Evolutionary conservation across 1,140 invertebrate species (phyloP).

Genomic region (Rhagoletis zephyria): DNA sequence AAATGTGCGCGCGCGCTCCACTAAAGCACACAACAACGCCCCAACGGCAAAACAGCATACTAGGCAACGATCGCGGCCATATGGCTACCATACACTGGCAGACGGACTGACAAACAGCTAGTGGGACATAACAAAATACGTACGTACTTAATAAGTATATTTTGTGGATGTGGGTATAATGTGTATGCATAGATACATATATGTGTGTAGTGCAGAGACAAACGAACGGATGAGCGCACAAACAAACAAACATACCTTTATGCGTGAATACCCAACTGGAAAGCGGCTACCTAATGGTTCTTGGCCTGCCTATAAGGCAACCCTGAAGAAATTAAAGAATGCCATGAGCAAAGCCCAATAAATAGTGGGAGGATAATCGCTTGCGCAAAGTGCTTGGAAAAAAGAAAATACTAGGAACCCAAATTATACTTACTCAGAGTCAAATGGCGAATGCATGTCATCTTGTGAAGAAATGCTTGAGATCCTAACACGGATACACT

Average conservation of each 20-base stretch:
- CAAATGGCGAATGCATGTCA: too few species aligned
- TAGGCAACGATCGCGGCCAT: slow-evolving; percentile 40
- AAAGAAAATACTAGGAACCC: too few species aligned
- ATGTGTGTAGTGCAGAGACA: slow-evolving; percentile 20
- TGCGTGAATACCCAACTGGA: too few species aligned
- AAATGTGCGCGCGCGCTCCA: slow-evolving; percentile 33
- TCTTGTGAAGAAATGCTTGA: too few species aligned
- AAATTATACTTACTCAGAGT: too few species aligned
- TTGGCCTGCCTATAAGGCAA: too few species aligned
- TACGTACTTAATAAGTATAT: not conserved
- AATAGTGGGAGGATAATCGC: too few species aligned
- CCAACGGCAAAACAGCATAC: slow-evolving; percentile 4
- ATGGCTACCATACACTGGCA: slow-evolving; percentile 25
- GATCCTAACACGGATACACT: too few species aligned
- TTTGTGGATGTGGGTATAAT: not conserved
- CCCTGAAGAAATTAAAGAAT: too few species aligned
- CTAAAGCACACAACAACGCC: slow-evolving; percentile 51
- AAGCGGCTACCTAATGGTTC: not conserved
- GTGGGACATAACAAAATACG: slow-evolving; percentile 42
- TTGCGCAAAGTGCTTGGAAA: too few species aligned
- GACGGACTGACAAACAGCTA: slow-evolving; percentile 1
- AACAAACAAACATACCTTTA: not conserved
- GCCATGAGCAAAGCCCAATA: too few species aligned
- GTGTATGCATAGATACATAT: not conserved
- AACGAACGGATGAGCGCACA: slow-evolving; percentile 34